Evolutionary conservation across 2,797 vertebrate species (phyloP).

Genomic region (Psittacula echo): DNA sequence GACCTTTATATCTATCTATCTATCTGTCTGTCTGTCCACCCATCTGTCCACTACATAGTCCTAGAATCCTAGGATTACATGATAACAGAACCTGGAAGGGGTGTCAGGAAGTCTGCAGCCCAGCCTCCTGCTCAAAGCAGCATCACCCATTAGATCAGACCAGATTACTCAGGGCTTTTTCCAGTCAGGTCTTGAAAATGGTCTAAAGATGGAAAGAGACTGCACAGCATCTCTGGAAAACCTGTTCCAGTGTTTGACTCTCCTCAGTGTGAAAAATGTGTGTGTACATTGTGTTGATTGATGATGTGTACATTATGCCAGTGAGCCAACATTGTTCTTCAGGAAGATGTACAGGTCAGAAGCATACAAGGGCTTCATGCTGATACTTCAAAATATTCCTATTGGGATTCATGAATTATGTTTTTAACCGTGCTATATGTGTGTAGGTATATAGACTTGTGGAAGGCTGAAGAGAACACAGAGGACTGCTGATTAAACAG

Average conservation of each 20-base stretch:
- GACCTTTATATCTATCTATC: not conserved
- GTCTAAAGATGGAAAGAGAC: not conserved
- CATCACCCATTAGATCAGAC: not conserved
- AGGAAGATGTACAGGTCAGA: not conserved
- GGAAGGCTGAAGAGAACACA: not conserved
- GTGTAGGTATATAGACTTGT: not conserved
- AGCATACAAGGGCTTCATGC: not conserved
- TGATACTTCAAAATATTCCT: not conserved
- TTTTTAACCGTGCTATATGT: not conserved
- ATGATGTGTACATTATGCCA: too few species aligned
- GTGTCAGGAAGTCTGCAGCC: not conserved
- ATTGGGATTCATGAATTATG: not conserved
- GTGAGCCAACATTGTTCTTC: not conserved
- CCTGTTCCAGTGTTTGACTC: not conserved
- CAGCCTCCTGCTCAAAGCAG: not conserved
- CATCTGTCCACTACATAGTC: not conserved
- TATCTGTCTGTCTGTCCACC: not conserved
- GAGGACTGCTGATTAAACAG: not conserved
- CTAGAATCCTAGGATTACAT: not conserved
- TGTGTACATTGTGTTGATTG: not conserved
- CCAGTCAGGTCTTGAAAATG: not conserved
- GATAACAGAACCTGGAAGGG: not conserved
- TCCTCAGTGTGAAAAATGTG: not conserved
- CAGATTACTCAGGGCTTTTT: not conserved
- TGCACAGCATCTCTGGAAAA: not conserved